These are phyloP conservation scores for Micrasema longulum DNA, from an alignment of 1,140 invertebrate genomes.

Conservation along the genomic window DNA sequence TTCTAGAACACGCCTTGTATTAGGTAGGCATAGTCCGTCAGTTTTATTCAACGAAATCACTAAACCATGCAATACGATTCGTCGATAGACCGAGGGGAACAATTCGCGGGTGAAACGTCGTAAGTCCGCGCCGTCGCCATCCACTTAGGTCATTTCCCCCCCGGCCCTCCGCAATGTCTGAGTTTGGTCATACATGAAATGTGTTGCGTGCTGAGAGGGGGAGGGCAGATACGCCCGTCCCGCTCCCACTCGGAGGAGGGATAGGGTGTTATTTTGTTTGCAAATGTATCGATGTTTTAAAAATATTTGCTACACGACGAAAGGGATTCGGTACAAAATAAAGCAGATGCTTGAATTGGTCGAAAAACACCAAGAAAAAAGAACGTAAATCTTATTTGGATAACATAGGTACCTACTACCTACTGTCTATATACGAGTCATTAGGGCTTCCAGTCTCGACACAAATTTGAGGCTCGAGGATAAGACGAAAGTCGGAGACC, in stretches of 20 bases:
- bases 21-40: slow-evolving; percentile 29
- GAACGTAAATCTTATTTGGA: too few relatives aligned
- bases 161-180: slow-evolving; percentile 1
- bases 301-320: background rate
- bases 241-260: background rate
- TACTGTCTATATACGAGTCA: too few relatives aligned
- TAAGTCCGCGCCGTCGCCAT: slow-evolving; percentile 2
- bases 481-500: too few relatives aligned
- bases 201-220: slow-evolving; percentile 37
- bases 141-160: slow-evolving; percentile 12
- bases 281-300: background rate
- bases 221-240: background rate
- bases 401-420: too few relatives aligned
- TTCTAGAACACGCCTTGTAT: background rate
- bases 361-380: too few relatives aligned
- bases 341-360: too few relatives aligned
- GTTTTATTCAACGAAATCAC: slow-evolving; percentile 52
- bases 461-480: too few relatives aligned
- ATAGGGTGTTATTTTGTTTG: background rate
- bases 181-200: slow-evolving; percentile 49
- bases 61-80: slow-evolving; percentile 51
- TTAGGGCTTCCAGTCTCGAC: too few relatives aligned
- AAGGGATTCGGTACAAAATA: background rate
- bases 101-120: slow-evolving; percentile 10
- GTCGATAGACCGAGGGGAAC: slow-evolving; percentile 44